Evolutionary conservation across 2,888 invertebrate genomes (phyloP), one percentile per base, ranked within the genome.

Genomic region (Amorpha juglandis): DNA sequence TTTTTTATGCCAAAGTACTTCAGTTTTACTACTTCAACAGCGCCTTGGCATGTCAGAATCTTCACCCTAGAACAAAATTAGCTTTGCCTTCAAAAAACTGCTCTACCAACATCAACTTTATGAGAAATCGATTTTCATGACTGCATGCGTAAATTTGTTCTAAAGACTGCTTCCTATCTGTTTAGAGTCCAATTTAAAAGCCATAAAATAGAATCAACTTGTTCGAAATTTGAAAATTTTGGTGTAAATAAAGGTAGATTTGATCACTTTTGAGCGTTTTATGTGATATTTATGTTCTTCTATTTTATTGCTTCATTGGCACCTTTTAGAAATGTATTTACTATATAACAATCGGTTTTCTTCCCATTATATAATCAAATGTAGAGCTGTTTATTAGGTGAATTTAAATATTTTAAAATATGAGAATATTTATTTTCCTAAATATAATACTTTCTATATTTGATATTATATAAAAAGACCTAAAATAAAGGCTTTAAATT

Each of bases 171-270:
- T 74, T 71, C 68, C 71, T 75, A 73, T 74, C 73, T 69, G 72
- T 67, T 69, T 62, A 64, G 72, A 78, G 70, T 70, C 73, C 74
- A 78, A 82, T 83, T 82, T 78, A 80, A 84, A 82, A 78, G 73
- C 71, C 78, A 74, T 84, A 80, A 83, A 84, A 79, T 68, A n/a
- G 73, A 72, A 73, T 65, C 71, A 71, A 69, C 64, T 51, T 33
- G 70, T 73, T 69, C 65, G 67, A 72, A 73, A 74, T 78, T 71
- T 72, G 70, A 67, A 70, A 68, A 65, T 66, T 69, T 69, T 67
- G 69, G 74, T 71, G 66, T 70, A 72, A 71, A 74, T 69, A 72
- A 66, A 62, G 69, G 68, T 69, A 33, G 65, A 58, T 70, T 65
- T 76, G 75, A 75, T 68, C 65, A 71, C 69, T 74, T 74, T 74